Evolutionary conservation across 1,140 invertebrate genomes (phyloP).

Genomic region (Onthophagus taurus): DNA sequence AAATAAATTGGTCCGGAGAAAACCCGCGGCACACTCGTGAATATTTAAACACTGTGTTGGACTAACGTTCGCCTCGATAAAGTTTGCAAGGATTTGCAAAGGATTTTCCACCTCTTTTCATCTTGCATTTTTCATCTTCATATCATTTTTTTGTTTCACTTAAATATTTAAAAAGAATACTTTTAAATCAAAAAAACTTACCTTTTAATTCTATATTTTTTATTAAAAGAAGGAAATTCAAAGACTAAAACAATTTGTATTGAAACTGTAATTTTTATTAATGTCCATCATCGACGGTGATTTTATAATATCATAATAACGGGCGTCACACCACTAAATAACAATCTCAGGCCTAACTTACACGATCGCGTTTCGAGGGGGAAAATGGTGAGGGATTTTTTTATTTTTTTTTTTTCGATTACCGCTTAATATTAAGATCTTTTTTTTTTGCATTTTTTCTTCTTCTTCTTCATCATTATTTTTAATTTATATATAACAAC

Average conservation of each 20-base stretch:
- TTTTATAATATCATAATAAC: conserved; percentile 12
- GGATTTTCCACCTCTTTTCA: too few species aligned
- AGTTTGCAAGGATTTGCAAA: too few species aligned
- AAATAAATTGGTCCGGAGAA: too few species aligned
- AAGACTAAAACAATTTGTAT: conserved; percentile 1
- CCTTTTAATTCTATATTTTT: too few species aligned
- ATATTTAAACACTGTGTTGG: too few species aligned
- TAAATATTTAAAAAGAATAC: too few species aligned
- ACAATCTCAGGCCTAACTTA: background rate
- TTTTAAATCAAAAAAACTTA: too few species aligned
- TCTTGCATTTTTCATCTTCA: too few species aligned
- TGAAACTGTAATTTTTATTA: conserved; percentile 13
- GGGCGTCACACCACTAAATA: background rate
- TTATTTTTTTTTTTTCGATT: conserved; percentile 17
- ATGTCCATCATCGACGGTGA: conserved; percentile 3
- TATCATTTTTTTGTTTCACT: too few species aligned
- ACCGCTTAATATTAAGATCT: conserved; percentile 20
- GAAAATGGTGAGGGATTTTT: background rate
- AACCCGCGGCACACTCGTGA: too few species aligned
- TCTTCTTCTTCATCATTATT: conserved; percentile 24
- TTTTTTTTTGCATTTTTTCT: conserved; percentile 28
- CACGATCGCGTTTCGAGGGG: background rate
- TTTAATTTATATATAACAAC: conserved; percentile 39
- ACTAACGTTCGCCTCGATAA: too few species aligned
- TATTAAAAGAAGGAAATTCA: too few species aligned